Percentiles rank a stretch among this genome's conserved stretches.
These are phyloP conservation scores for Drosophila affinis DNA, from an alignment of 2,888 invertebrate genomes.

Conservation along the genomic window DNA sequence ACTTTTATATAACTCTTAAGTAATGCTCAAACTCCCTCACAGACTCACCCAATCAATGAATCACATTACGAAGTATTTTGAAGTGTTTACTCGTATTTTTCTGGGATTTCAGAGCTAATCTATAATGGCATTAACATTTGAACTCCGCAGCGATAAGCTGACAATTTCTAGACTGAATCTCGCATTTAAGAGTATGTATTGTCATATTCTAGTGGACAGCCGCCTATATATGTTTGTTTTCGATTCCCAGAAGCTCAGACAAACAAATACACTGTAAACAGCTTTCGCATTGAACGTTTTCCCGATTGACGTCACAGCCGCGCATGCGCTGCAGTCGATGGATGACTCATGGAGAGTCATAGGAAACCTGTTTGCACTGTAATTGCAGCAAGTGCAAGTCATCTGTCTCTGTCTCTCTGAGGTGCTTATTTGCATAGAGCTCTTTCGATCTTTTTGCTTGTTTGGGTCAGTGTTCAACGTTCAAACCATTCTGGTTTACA, in stretches of 20 bases:
- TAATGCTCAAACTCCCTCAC: constrained; percentile 6
- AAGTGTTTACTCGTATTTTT: not conserved
- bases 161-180: constrained; percentile 1
- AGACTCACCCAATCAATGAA: constrained; percentile 12
- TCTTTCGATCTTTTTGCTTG: not conserved
- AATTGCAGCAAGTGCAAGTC: constrained; percentile 1
- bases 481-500: not conserved
- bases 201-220: not conserved
- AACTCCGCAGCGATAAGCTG: constrained; percentile 25
- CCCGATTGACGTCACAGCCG: constrained; percentile 43
- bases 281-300: constrained; percentile 14
- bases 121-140: constrained; percentile 16
- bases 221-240: not conserved
- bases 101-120: constrained; percentile 16
- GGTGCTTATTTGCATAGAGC: not conserved
- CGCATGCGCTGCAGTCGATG: constrained; percentile 30
- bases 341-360: constrained; percentile 30
- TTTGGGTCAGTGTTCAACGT: not conserved
- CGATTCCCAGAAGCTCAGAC: constrained; percentile 14
- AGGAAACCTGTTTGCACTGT: constrained; percentile 20
- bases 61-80: constrained; percentile 4
- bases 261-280: constrained; percentile 8
- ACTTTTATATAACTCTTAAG: constrained; percentile 19
- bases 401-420: not conserved
- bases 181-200: not conserved